Conservation (phyloP, 2,888 invertebrate species). For the Drepanosiphum platanoidis region DNA sequence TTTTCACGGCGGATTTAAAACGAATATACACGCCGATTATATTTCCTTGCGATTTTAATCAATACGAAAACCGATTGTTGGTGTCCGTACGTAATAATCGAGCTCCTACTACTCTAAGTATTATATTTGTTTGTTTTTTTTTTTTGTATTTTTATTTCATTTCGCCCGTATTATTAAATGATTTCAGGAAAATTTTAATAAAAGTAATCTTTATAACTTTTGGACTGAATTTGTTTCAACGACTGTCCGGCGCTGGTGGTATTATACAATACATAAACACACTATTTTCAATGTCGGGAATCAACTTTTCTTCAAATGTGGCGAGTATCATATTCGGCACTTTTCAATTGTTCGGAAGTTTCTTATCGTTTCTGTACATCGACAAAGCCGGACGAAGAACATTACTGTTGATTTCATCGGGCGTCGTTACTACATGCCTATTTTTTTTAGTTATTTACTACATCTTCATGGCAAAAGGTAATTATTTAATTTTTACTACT, state of each 20-base stretch:
- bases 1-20: neutral
- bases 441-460: conserved; percentile 66
- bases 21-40: neutral
- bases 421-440: conserved; percentile 65
- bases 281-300: conserved; percentile 66
- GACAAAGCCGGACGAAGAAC: conserved; percentile 67
- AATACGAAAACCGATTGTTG: neutral
- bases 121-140: no score
- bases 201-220: conserved; percentile 64
- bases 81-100: neutral
- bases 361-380: conserved; percentile 65
- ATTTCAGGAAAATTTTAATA: conserved; percentile 65
- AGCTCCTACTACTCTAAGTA: neutral
- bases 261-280: conserved; percentile 66
- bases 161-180: neutral
- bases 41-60: neutral
- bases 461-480: no score
- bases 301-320: conserved; percentile 64
- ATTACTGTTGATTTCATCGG: conserved; percentile 68
- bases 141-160: no score
- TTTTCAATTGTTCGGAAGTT: conserved; percentile 65
- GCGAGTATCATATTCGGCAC: conserved; percentile 68
- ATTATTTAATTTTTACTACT: conserved; percentile 1
- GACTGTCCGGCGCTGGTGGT: conserved; percentile 67
- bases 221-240: conserved; percentile 68